A percentile compares a stretch with the other conserved stretches of the same genome.
phyloP scores from a whole-genome alignment of 2,113 vertebrate species.

The Thryonomys swinderianus region DNA sequence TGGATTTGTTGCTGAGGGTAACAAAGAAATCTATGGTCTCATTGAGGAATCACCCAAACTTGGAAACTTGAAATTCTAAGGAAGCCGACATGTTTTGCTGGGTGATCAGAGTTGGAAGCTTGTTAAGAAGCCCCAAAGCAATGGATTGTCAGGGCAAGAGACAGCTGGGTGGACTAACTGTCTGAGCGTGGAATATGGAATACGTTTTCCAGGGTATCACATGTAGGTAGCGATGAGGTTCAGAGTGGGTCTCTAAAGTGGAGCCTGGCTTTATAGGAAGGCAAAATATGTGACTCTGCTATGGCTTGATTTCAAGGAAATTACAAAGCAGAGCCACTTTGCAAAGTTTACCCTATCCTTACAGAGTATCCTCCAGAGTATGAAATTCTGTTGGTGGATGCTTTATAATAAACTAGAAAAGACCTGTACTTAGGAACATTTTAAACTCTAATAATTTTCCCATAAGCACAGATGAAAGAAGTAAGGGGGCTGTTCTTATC shows the following conservation, averaged over 20 bases:
- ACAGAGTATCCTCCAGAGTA: neutral
- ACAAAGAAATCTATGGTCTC: neutral
- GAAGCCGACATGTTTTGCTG: neutral
- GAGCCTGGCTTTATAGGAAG: neutral
- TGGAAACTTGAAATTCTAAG: neutral
- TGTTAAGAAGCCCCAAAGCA: neutral
- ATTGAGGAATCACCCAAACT: neutral
- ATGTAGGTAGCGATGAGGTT: neutral
- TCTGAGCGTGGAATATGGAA: neutral
- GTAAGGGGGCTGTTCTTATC: neutral
- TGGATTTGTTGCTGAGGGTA: neutral
- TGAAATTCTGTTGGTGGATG: neutral
- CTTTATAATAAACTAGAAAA: neutral
- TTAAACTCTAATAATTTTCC: conserved; percentile 43
- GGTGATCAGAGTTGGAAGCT: neutral
- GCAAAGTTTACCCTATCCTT: neutral
- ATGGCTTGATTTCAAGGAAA: neutral
- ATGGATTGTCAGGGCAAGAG: neutral
- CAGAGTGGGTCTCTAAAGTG: neutral
- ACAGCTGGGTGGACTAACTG: neutral
- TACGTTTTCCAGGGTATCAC: neutral
- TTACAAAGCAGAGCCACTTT: neutral
- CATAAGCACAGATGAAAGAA: neutral
- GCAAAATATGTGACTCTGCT: neutral
- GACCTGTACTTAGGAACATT: neutral